Evolutionary conservation across 2,797 vertebrate genomes (phyloP).

Genomic region (Phrynocephalus vlangalii): DNA sequence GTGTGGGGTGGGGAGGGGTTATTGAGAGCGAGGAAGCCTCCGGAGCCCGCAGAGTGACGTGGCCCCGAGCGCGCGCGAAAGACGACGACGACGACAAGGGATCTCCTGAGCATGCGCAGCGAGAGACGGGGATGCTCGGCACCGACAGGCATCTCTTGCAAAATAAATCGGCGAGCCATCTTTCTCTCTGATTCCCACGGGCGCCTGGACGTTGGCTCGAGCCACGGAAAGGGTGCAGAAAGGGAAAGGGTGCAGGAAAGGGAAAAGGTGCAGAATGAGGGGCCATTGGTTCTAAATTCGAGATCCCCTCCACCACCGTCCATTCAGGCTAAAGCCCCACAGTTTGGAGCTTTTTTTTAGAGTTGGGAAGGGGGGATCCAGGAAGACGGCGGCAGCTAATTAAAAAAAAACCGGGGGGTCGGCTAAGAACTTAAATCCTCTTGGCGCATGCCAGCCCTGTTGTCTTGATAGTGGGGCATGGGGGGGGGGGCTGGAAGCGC

Average conservation of each 20-base stretch:
- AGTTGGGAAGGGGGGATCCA: too few species aligned
- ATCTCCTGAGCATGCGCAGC: background rate
- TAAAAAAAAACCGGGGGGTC: too few species aligned
- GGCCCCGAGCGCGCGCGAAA: background rate
- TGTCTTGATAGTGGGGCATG: too few species aligned
- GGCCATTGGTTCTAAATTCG: background rate
- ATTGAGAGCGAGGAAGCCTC: conserved; percentile 20
- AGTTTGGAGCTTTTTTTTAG: too few species aligned
- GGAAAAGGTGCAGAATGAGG: too few species aligned
- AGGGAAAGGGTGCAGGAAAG: too few species aligned
- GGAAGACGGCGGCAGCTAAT: too few species aligned
- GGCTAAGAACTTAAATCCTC: too few species aligned
- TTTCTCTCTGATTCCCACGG: too few species aligned
- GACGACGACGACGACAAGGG: background rate
- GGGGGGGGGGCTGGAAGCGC: too few species aligned
- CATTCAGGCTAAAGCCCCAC: background rate
- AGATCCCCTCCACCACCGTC: background rate
- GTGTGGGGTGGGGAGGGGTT: background rate
- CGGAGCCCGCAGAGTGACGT: conserved; percentile 26
- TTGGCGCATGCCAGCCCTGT: too few species aligned
- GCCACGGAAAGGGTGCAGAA: background rate
- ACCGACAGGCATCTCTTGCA: background rate
- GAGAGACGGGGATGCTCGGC: background rate
- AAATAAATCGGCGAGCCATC: background rate
- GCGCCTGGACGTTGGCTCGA: background rate